A percentile compares a stretch with the other conserved stretches of the same genome.
Evolutionary conservation across 2,113 vertebrate genomes (phyloP).

Genomic region (Anoplopoma fimbria): DNA sequence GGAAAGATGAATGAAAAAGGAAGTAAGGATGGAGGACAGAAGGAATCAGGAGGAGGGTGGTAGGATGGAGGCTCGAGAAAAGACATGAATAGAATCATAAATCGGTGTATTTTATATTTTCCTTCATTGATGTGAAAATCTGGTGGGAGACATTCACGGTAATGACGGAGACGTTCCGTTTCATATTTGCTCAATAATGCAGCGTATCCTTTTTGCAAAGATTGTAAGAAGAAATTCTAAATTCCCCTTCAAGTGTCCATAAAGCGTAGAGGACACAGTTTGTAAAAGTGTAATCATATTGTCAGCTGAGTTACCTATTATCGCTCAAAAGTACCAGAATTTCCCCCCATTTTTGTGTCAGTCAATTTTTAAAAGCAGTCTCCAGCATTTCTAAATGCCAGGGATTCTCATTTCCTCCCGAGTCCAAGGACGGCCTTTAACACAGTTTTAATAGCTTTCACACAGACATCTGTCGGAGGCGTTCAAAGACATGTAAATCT

Average conservation of each 20-base stretch:
- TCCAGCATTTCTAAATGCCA: not conserved
- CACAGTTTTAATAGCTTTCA: conserved; percentile 13
- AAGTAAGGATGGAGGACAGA: not conserved
- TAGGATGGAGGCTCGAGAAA: not conserved
- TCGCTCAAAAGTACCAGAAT: conserved; percentile 5
- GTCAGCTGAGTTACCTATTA: conserved; percentile 36
- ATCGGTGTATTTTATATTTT: not conserved
- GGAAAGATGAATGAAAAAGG: not conserved
- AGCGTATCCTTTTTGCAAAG: not conserved
- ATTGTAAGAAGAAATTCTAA: not conserved
- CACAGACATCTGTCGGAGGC: conserved; percentile 8
- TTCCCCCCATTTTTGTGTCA: conserved; percentile 21
- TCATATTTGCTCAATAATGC: not conserved
- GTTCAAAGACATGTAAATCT: conserved; percentile 19
- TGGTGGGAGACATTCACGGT: not conserved
- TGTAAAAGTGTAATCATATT: conserved; percentile 22
- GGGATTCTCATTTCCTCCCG: conserved; percentile 5
- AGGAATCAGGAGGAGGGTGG: not conserved
- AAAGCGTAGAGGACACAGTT: conserved; percentile 7
- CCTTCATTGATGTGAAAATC: not conserved
- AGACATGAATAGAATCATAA: not conserved
- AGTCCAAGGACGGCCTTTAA: conserved; percentile 34
- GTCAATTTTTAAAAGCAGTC: conserved; percentile 25
- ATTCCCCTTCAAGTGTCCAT: not conserved
- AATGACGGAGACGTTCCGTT: not conserved